Evolutionary conservation across 2,888 invertebrate species (phyloP).

Genomic region (Odontocerum albicorne): DNA sequence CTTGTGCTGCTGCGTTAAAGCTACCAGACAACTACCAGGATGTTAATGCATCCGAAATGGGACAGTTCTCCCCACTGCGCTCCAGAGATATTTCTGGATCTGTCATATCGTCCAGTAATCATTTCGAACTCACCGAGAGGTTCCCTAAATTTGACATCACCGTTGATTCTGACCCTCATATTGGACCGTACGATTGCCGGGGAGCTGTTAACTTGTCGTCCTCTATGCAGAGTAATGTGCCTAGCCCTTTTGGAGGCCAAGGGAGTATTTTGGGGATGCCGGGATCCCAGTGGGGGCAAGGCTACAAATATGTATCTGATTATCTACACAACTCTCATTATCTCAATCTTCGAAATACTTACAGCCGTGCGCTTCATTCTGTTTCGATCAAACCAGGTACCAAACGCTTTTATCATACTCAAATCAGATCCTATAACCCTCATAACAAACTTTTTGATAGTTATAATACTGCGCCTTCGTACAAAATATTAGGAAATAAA

Average conservation of each 20-base stretch:
- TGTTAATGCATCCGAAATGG: slow-evolving; percentile 65
- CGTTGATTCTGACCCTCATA: slow-evolving; percentile 57
- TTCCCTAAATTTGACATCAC: slow-evolving; percentile 44
- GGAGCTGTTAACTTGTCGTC: slow-evolving; percentile 68
- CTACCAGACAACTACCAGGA: slow-evolving; percentile 64
- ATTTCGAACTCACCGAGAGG: slow-evolving; percentile 38
- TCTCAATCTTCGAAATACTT: slow-evolving; percentile 57
- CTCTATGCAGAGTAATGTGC: slow-evolving; percentile 76
- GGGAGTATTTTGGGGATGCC: slow-evolving; percentile 74
- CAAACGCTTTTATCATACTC: slow-evolving; percentile 21
- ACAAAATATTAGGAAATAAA: not conserved
- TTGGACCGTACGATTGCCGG: slow-evolving; percentile 68
- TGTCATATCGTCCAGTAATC: slow-evolving; percentile 53
- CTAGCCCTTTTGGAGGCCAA: slow-evolving; percentile 64
- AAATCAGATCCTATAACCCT: not conserved
- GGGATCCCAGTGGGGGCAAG: slow-evolving; percentile 71
- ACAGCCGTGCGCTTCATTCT: slow-evolving; percentile 40
- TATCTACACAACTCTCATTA: slow-evolving; percentile 69
- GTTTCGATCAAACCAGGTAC: slow-evolving; percentile 38
- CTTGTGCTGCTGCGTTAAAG: slow-evolving; percentile 56
- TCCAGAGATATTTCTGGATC: slow-evolving; percentile 66
- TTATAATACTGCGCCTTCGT: not conserved
- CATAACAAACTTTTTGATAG: not conserved
- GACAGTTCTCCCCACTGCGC: slow-evolving; percentile 65
- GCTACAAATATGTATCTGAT: slow-evolving; percentile 68